Base-by-base conservation (phyloP, 2,113 vertebrate species). In the Gambusia affinis region DNA sequence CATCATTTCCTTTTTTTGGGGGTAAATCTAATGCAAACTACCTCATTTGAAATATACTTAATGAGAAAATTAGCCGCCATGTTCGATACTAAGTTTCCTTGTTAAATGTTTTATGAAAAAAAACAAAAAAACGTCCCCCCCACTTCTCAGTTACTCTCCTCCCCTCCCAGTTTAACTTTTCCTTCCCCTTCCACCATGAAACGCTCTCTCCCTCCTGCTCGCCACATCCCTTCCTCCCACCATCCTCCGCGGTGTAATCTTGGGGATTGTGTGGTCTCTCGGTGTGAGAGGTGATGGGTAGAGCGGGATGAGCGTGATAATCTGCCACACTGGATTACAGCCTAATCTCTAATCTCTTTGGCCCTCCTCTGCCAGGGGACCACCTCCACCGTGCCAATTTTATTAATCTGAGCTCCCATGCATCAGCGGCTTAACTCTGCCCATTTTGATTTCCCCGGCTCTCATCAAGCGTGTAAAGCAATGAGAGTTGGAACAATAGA, bases 291-390 rank as follows among this genome's bases (percentile, higher is more conserved):
- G 91, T 91, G 92, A 92, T 85, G 88, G 85, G 73, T 90, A 87
- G 85, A 89, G 87, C 89, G 73, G 90, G 90, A 91, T 90, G 87
- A 93, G 85, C 73, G 87, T 89, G 92, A 92, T 92, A 93, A 93
- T 93, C 91, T 90, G 83, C 87, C 88, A 87, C 90, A 92, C 88
- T 92, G 88, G 92, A 93, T 93, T 93, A 93, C 84, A 86, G 83
- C 81, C 89, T 92, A 92, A 93, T 93, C 92, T 92, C 90, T 90
- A 91, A 92, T 92, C 92, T 91, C 89, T 82, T 81, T 67, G 84
- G 87, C 83, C 85, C 80, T 83, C 81, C 83, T 79, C 66, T 80
- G 82, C 84, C 80, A 30, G 76, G 88, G 84, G 89, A 92, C 85
- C 89, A 86, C 88, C 82, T 90, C 86, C 76, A 76, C 83, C 74